Conservation (phyloP, 2,888 invertebrate species). For the Drosophila niveifrons region DNA sequence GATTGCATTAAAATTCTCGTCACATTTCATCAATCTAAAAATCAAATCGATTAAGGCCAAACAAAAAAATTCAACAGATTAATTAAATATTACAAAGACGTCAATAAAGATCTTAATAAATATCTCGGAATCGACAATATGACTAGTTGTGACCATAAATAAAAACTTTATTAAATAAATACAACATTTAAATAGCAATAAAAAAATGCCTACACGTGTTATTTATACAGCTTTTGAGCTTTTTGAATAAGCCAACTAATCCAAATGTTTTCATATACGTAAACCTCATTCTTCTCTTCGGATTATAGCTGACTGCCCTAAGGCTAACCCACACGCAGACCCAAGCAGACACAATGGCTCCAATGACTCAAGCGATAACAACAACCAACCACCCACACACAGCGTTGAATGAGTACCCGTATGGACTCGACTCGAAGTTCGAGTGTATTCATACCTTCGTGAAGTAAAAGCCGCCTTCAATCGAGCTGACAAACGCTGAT, state of each 20-base stretch:
- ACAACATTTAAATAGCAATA: slow-evolving; percentile 25
- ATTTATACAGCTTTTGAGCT: slow-evolving; percentile 20
- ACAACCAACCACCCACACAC: slow-evolving; percentile 69
- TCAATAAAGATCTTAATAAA: not conserved
- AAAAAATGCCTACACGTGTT: slow-evolving; percentile 16
- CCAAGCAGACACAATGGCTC: slow-evolving; percentile 70
- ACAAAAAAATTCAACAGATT: not conserved
- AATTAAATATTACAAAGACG: not conserved
- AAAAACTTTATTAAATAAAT: slow-evolving; percentile 11
- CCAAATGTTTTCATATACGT: slow-evolving; percentile 26
- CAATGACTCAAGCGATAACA: slow-evolving; percentile 47
- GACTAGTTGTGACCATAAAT: not conserved
- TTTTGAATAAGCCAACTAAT: slow-evolving; percentile 27
- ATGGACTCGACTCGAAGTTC: slow-evolving; percentile 17
- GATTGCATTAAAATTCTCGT: not conserved
- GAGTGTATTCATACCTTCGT: slow-evolving; percentile 9
- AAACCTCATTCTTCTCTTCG: slow-evolving; percentile 41
- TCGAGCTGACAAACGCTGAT: slow-evolving; percentile 73
- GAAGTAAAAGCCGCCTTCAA: slow-evolving; percentile 47
- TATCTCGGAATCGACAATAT: not conserved
- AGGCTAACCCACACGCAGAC: slow-evolving; percentile 72
- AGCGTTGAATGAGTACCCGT: slow-evolving; percentile 46
- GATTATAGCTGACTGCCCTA: slow-evolving; percentile 34
- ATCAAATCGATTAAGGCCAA: not conserved
- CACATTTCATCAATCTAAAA: not conserved